Base-by-base conservation (phyloP, 1,140 invertebrate species). In the Steinernema khuongi region DNA sequence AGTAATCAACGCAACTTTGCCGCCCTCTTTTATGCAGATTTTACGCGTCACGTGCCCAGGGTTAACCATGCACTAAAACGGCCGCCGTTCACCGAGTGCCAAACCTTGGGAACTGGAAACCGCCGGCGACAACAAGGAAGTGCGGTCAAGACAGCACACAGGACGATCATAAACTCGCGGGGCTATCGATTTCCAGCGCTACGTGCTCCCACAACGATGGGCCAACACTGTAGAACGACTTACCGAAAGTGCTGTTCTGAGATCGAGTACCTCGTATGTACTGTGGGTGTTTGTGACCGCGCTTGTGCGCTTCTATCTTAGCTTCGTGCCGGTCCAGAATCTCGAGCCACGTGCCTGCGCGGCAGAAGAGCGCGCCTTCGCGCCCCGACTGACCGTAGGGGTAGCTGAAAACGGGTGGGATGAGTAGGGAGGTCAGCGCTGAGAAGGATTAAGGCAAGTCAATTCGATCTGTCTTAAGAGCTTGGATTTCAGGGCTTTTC, bases 161-260 rank as follows among this genome's bases (percentile, higher is more conserved):
- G 22, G 22, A 22, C 50, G 50, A 60, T 60, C 50, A 60, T 60
- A 60, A 60, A 60, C 50, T 60, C 50, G 11, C 50, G 50, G 19
- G 19, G 22, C 50, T 60, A 60, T 60, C 50, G 50, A 60, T 22
- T 60, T 14, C 50, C n/a, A n/a, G 19, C 22, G 14, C 22, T 7
- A 22, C 50, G 50, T n/a, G n/a, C n/a, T n/a, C n/a, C n/a, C n/a
- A n/a, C n/a, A n/a, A n/a, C 50, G 22, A 14, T 14, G 26, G 11
- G 26, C 26, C 14, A 60, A 26, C 22, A 22, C 11, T 60, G 14
- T 60, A 14, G 22, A 60, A 60, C 50, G 19, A 60, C 50, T 60
- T 60, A 60, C 50, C 26, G 26, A 60, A 60, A 4, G 11, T 60
- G 50, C 50, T 60, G 50, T 60, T 60, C 26, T 60, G 50, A 60